Conservation (phyloP, 2,797 vertebrate species). For the Helarctos malayanus region DNA sequence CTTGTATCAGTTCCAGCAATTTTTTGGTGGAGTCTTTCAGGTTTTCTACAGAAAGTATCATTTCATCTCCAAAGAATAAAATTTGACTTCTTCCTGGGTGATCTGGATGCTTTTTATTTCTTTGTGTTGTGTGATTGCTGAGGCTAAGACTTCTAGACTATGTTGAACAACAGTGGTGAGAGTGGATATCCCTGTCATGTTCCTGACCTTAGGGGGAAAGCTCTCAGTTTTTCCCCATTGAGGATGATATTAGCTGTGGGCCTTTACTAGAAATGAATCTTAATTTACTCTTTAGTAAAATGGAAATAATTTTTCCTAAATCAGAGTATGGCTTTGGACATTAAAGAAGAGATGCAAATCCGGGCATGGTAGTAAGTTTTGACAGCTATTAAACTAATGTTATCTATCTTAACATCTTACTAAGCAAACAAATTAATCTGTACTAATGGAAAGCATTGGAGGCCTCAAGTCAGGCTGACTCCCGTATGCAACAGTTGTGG, state of each 20-base stretch:
- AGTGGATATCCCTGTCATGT: background rate
- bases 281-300: constrained; percentile 5
- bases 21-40: background rate
- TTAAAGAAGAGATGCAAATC: background rate
- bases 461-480: background rate
- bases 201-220: background rate
- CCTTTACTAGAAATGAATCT: background rate
- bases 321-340: background rate
- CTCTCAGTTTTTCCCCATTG: background rate
- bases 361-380: background rate
- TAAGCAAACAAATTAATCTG: background rate
- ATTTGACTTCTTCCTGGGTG: background rate
- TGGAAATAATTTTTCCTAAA: background rate
- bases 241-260: background rate
- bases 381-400: background rate
- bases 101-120: background rate
- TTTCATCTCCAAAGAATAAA: background rate
- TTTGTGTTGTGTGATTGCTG: background rate
- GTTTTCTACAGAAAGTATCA: background rate
- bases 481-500: background rate
- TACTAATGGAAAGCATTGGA: background rate
- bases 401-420: background rate
- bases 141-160: background rate
- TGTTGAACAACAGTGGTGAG: background rate
- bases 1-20: background rate